Conservation (phyloP, 1,140 invertebrate genomes). For the Drosophila guanche region DNA sequence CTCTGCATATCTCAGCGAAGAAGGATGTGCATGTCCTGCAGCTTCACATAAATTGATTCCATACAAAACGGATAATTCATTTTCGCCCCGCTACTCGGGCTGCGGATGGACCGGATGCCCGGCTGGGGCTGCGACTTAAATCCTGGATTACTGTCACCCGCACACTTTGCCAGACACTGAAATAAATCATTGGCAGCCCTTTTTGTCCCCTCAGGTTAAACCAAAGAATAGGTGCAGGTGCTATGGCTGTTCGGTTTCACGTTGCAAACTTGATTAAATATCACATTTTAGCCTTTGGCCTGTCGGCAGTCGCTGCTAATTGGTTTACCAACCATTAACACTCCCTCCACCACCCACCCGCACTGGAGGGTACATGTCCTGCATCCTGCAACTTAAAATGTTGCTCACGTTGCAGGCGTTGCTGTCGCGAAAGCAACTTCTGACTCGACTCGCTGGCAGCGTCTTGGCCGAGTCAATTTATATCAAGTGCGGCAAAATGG, state of each 20-base stretch:
- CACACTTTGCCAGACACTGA: constrained; percentile 34
- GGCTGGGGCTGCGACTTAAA: constrained; percentile 21
- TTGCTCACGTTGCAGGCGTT: constrained; percentile 31
- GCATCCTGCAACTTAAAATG: constrained; percentile 23
- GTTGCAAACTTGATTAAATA: no score
- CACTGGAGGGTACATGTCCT: neutral
- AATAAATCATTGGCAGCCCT: constrained; percentile 38
- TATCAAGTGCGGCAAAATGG: constrained; percentile 12
- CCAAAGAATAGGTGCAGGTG: no score
- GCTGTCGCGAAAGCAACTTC: constrained; percentile 29
- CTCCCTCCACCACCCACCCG: constrained; percentile 5
- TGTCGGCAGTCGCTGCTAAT: constrained; percentile 11
- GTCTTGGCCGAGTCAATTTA: constrained; percentile 37
- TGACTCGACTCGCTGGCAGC: constrained; percentile 20
- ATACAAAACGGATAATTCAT: constrained; percentile 64
- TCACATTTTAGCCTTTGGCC: neutral
- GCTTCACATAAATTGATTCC: constrained; percentile 71
- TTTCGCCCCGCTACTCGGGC: constrained; percentile 40
- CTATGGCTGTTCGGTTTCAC: no score
- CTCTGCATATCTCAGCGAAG: constrained; percentile 59
- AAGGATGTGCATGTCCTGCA: constrained; percentile 10
- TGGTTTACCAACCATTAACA: constrained; percentile 46
- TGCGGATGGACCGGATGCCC: neutral
- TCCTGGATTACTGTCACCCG: constrained; percentile 37
- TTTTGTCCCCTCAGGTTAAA: no score